Conservation (phyloP, 92 coral and sea anemone species). For the Umimayanthus kanabou region DNA sequence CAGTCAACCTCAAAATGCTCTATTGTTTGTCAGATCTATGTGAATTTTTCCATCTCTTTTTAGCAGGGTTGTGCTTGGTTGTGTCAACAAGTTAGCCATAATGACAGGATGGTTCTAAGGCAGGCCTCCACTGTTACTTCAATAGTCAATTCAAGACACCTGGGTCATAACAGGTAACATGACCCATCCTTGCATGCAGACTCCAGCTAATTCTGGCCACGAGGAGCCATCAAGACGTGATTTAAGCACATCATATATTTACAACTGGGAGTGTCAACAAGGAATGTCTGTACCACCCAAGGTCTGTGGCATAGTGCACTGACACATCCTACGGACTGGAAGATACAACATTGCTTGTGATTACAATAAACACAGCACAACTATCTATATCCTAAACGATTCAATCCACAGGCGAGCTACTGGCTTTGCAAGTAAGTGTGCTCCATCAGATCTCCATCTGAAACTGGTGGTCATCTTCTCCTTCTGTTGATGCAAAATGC, state of each 20-base stretch:
- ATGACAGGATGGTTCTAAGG: background rate
- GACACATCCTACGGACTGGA: background rate
- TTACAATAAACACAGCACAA: conserved; percentile 8
- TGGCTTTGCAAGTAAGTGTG: background rate
- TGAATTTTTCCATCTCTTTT: no score
- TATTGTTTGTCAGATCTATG: no score
- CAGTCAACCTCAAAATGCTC: background rate
- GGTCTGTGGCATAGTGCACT: background rate
- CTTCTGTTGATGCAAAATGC: conserved; percentile 41
- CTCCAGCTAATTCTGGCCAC: background rate
- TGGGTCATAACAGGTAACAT: background rate
- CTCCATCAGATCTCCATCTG: conserved; percentile 89
- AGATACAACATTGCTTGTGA: conserved; percentile 40
- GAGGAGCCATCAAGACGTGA: background rate
- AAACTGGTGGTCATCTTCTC: conserved; percentile 87
- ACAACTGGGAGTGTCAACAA: conserved; percentile 21
- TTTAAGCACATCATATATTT: conserved; percentile 25
- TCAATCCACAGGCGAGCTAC: conserved; percentile 1
- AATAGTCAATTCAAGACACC: conserved; percentile 1
- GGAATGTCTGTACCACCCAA: conserved; percentile 23
- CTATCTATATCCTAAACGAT: conserved; percentile 23
- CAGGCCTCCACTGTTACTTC: background rate
- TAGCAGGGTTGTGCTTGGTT: background rate
- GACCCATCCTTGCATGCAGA: background rate
- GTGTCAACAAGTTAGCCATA: background rate